Conservation (phyloP, 2,797 vertebrate species). For the Tapirus indicus region DNA sequence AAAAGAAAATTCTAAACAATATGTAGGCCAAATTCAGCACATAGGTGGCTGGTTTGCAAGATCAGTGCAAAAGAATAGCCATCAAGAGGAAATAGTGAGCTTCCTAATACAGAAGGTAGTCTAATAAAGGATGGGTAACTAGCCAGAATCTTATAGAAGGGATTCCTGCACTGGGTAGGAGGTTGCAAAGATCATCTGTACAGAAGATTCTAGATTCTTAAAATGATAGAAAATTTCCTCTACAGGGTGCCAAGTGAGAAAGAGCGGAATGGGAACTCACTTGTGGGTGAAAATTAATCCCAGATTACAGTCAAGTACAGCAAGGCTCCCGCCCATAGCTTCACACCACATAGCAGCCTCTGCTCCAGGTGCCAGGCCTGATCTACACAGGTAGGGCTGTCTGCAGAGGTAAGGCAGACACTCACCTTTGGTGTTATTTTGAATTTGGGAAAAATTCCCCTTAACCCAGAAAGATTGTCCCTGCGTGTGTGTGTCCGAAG, state of each 20-base stretch:
- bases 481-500: background rate
- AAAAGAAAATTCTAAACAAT: background rate
- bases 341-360: background rate
- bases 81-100: background rate
- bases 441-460: background rate
- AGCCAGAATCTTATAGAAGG: background rate
- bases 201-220: background rate
- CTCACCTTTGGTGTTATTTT: background rate
- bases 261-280: background rate
- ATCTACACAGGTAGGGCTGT: background rate
- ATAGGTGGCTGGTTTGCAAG: background rate
- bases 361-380: background rate
- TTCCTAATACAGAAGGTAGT: background rate
- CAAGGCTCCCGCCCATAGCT: background rate
- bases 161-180: background rate
- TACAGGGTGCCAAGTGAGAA: background rate
- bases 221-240: background rate
- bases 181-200: background rate
- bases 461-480: background rate
- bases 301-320: background rate
- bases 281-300: background rate
- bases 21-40: background rate
- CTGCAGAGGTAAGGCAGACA: background rate
- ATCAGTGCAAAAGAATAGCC: background rate
- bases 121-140: background rate